phyloP scores from a whole-genome alignment of 1,140 invertebrate genomes.

The Tetramorium alpestre region DNA sequence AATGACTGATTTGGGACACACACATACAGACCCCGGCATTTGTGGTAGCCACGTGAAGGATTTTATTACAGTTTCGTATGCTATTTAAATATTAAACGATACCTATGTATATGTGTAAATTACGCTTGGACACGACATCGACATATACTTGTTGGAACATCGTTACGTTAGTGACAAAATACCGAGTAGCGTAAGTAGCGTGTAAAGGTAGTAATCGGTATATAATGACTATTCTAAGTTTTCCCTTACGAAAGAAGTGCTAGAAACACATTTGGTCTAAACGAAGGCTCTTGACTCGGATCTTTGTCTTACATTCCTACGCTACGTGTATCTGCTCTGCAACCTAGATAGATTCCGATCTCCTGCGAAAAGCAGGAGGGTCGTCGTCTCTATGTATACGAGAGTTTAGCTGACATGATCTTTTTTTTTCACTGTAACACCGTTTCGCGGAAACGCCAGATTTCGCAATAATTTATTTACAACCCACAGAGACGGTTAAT shows the following conservation, averaged over 20 bases:
- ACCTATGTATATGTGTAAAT: conserved; percentile 72
- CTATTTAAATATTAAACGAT: conserved; percentile 75
- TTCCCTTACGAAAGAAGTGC: conserved; percentile 44
- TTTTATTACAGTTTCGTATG: conserved; percentile 70
- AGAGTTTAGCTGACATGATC: conserved; percentile 2
- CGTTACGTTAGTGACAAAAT: conserved; percentile 53
- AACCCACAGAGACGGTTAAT: conserved; percentile 1
- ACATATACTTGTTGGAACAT: conserved; percentile 69
- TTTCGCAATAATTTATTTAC: conserved; percentile 45
- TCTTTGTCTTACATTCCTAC: conserved; percentile 38
- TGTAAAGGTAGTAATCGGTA: conserved; percentile 48
- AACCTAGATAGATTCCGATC: conserved; percentile 15
- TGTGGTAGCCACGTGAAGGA: conserved; percentile 53
- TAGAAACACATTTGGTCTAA: conserved; percentile 61
- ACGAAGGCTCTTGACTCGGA: conserved; percentile 45
- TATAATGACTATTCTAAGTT: conserved; percentile 53
- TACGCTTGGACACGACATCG: conserved; percentile 71
- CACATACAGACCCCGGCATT: conserved; percentile 35
- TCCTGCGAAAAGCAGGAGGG: neutral
- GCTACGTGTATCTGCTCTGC: conserved; percentile 19
- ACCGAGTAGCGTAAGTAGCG: conserved; percentile 56
- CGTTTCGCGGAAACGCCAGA: neutral
- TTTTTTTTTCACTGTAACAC: neutral
- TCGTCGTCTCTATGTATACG: neutral
- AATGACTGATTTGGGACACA: conserved; percentile 34